phyloP scores from a whole-genome alignment of 2,113 vertebrate species.

The Neodontobutis hainanensis region DNA sequence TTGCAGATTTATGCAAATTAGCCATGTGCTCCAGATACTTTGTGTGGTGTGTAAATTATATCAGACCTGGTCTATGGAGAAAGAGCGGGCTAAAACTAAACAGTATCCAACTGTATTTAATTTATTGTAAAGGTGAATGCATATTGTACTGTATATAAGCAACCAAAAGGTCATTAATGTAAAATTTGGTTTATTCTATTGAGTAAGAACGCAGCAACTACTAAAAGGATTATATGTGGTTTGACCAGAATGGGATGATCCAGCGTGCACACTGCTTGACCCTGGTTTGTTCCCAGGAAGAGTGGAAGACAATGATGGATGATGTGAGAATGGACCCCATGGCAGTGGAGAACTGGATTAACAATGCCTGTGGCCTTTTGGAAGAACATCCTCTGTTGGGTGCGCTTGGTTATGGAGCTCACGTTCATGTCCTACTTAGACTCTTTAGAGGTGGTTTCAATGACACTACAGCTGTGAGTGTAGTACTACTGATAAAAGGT shows the following conservation, averaged over 20 bases:
- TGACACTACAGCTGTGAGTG: not conserved
- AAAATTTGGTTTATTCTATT: not conserved
- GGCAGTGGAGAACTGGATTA: constrained; percentile 9
- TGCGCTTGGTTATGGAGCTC: constrained; percentile 5
- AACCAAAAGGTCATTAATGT: too few species aligned
- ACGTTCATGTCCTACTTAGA: constrained; percentile 8
- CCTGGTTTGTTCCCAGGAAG: not conserved
- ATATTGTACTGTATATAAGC: too few species aligned
- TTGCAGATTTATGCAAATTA: too few species aligned
- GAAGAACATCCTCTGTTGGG: constrained; percentile 13
- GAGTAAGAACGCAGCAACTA: too few species aligned
- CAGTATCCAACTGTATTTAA: too few species aligned
- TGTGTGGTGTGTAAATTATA: too few species aligned
- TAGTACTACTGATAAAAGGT: not conserved
- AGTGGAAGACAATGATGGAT: constrained; percentile 12
- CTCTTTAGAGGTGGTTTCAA: constrained; percentile 3
- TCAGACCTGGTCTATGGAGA: too few species aligned
- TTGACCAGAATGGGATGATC: not conserved
- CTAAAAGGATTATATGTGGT: not conserved
- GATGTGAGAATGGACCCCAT: constrained; percentile 5
- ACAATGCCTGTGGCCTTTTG: constrained; percentile 9
- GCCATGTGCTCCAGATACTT: too few species aligned
- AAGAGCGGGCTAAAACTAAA: too few species aligned
- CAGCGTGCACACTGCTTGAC: not conserved
- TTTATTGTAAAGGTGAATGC: too few species aligned